These are phyloP conservation scores for Endomychus coccineus DNA, from an alignment of 2,888 invertebrate species.

Conservation along the genomic window DNA sequence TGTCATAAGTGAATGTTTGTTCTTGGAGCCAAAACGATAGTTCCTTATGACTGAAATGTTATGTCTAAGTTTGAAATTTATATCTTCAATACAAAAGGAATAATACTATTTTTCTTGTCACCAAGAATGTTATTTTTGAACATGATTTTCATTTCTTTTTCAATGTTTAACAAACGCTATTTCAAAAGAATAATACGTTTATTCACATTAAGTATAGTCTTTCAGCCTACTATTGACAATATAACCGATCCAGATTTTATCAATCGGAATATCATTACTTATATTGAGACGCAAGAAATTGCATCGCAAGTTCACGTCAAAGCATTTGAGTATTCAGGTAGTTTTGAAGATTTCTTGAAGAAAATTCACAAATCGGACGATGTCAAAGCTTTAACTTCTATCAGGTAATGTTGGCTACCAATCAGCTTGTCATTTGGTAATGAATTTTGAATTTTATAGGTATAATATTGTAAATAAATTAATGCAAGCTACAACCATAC, in stretches of 20 bases:
- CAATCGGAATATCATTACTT: conserved; percentile 77
- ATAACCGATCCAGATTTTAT: conserved; percentile 87
- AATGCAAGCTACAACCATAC: conserved; percentile 88
- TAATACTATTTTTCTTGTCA: too few relatives aligned
- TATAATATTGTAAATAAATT: conserved; percentile 86
- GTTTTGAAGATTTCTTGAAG: conserved; percentile 82
- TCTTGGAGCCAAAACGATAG: too few relatives aligned
- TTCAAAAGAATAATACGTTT: conserved; percentile 4
- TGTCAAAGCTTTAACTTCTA: conserved; percentile 74
- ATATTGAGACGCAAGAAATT: conserved; percentile 73
- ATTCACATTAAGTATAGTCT: conserved; percentile 51
- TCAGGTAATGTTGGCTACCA: conserved; percentile 61
- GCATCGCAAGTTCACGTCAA: conserved; percentile 70
- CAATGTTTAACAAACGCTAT: too few relatives aligned
- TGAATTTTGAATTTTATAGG: conserved; percentile 40
- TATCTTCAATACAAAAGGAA: too few relatives aligned
- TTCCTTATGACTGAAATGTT: too few relatives aligned
- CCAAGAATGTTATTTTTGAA: too few relatives aligned
- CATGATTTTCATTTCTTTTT: too few relatives aligned
- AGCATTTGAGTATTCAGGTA: conserved; percentile 81
- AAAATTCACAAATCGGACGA: conserved; percentile 75
- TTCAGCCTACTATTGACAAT: conserved; percentile 75
- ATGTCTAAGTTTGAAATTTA: too few relatives aligned
- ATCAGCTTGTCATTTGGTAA: background rate
- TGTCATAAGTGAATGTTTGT: too few relatives aligned